These are phyloP conservation scores for Diabrotica undecimpunctata DNA, from an alignment of 1,140 invertebrate species.

Conservation along the genomic window DNA sequence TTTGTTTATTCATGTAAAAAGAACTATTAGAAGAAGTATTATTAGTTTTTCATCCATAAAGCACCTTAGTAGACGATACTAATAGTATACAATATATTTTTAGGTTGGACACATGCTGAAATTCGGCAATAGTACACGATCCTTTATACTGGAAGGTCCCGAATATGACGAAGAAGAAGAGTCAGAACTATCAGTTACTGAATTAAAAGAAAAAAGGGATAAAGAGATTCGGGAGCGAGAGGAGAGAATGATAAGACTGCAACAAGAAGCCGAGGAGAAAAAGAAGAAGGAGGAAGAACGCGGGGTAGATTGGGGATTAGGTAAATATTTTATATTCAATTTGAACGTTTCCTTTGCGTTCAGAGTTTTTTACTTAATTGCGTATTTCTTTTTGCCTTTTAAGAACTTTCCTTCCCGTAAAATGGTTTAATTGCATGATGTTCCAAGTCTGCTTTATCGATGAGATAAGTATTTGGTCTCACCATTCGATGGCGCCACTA, in stretches of 20 bases:
- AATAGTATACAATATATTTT: conserved; percentile 32
- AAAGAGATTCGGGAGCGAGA: conserved; percentile 56
- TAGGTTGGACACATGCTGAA: conserved; percentile 87
- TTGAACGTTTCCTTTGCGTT: too few species aligned
- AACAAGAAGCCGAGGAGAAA: conserved; percentile 51
- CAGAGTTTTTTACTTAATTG: neutral
- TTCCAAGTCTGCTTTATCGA: too few species aligned
- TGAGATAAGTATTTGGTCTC: too few species aligned
- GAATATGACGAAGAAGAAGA: conserved; percentile 82
- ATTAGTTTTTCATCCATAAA: too few species aligned
- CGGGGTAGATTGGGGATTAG: conserved; percentile 90
- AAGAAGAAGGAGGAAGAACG: conserved; percentile 59
- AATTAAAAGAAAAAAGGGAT: conserved; percentile 68
- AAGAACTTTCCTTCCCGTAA: too few species aligned
- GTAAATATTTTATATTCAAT: conserved; percentile 48
- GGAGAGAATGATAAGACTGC: conserved; percentile 50
- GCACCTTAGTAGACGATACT: too few species aligned
- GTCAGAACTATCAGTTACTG: conserved; percentile 73
- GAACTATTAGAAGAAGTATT: too few species aligned
- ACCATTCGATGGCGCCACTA: too few species aligned
- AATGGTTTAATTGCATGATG: too few species aligned
- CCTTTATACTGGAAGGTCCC: conserved; percentile 83
- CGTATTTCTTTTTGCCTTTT: too few species aligned
- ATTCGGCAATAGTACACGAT: conserved; percentile 84
- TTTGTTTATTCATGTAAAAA: too few species aligned